These are phyloP conservation scores for Pterostichus niger DNA, from an alignment of 2,888 invertebrate species.

Conservation along the genomic window DNA sequence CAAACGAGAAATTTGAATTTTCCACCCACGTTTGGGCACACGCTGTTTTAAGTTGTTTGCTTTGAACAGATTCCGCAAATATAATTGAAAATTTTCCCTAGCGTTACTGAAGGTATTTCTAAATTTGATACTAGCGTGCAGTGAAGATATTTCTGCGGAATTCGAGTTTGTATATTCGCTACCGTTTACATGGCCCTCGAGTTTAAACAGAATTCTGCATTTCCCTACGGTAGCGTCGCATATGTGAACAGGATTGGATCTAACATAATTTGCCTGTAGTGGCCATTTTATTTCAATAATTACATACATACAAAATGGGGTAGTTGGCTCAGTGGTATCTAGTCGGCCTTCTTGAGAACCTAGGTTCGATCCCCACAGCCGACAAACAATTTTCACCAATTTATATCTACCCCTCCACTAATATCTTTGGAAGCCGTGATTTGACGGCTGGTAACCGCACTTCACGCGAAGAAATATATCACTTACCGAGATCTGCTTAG, in stretches of 20 bases:
- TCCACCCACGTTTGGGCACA: constrained; percentile 31
- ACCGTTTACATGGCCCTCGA: constrained; percentile 10
- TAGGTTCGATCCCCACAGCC: too few species aligned
- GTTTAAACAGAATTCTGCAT: neutral
- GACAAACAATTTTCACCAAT: too few species aligned
- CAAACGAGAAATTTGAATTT: constrained; percentile 36
- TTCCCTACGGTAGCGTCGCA: neutral
- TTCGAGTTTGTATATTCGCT: constrained; percentile 23
- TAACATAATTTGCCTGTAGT: too few species aligned
- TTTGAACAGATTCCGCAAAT: neutral
- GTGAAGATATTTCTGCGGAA: neutral
- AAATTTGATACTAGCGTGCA: neutral
- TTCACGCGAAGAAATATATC: too few species aligned
- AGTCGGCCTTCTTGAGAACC: too few species aligned
- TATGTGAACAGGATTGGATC: neutral
- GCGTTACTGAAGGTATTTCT: neutral
- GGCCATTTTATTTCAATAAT: too few species aligned
- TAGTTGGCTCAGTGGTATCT: too few species aligned
- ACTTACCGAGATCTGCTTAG: too few species aligned
- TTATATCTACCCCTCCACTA: too few species aligned
- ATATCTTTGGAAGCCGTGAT: too few species aligned
- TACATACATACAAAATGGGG: too few species aligned
- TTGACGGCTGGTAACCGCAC: too few species aligned
- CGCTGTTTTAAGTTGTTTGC: constrained; percentile 13
- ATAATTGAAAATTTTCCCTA: neutral